phyloP scores from a whole-genome alignment of 1,140 invertebrate genomes.

The Drosophila lini region DNA sequence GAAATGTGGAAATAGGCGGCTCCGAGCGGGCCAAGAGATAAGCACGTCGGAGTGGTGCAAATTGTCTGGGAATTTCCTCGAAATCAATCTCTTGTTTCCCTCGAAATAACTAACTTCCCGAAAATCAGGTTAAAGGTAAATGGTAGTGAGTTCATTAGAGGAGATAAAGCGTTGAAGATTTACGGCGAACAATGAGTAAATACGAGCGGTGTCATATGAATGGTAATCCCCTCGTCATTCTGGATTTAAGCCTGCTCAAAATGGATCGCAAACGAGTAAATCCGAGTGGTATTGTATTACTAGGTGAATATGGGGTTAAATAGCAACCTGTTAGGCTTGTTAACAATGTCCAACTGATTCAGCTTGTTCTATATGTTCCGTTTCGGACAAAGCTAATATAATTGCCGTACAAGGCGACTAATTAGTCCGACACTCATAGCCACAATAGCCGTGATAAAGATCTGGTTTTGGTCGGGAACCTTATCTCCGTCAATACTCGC shows the following conservation, averaged over 20 bases:
- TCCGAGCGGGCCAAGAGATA: conserved; percentile 41
- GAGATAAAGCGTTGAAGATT: conserved; percentile 16
- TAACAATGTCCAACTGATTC: neutral
- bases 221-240: conserved; percentile 23
- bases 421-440: conserved; percentile 32
- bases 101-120: conserved; percentile 22
- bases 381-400: conserved; percentile 14
- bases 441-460: conserved; percentile 35
- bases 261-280: neutral
- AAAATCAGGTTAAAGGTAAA: conserved; percentile 27
- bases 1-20: conserved; percentile 60
- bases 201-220: conserved; percentile 13
- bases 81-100: conserved; percentile 37
- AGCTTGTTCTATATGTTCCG: conserved; percentile 1
- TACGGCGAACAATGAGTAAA: conserved; percentile 3
- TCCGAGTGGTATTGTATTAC: neutral
- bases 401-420: conserved; percentile 42
- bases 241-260: conserved; percentile 17
- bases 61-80: conserved; percentile 59
- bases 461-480: conserved; percentile 22
- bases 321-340: neutral
- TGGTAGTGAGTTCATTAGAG: conserved; percentile 20
- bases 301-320: neutral
- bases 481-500: conserved; percentile 15
- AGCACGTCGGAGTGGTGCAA: conserved; percentile 29